Conservation (phyloP, 2,797 vertebrate species). For the Acridotheres tristis region DNA sequence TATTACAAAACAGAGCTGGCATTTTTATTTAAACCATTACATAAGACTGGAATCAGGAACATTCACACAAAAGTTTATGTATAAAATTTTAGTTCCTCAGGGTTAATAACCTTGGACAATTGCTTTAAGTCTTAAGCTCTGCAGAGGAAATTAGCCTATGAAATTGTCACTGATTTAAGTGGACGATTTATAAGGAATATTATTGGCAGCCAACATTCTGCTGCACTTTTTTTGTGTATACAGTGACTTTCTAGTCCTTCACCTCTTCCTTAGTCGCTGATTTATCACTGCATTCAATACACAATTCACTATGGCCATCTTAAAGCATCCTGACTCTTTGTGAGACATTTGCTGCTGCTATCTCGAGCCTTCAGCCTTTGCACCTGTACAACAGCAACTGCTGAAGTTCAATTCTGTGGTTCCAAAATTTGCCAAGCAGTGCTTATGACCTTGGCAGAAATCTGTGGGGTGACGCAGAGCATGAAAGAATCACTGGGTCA, state of each 20-base stretch:
- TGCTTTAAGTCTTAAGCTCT: neutral
- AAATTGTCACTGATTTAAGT: neutral
- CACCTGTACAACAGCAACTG: rapidly evolving
- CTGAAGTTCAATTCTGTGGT: rapidly evolving
- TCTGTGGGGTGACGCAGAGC: rapidly evolving
- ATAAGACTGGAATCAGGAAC: neutral
- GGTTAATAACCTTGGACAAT: neutral
- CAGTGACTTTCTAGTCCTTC: neutral
- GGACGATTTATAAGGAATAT: neutral
- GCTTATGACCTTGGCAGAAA: rapidly evolving
- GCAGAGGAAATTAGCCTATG: neutral
- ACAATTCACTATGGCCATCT: neutral
- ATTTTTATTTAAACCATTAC: neutral
- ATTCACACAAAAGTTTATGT: neutral
- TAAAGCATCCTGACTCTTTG: neutral
- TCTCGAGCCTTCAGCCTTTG: neutral
- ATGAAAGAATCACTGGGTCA: rapidly evolving
- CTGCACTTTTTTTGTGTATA: neutral
- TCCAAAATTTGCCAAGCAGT: neutral
- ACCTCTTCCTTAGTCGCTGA: neutral
- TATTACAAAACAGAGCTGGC: neutral
- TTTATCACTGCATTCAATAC: neutral
- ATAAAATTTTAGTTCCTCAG: neutral
- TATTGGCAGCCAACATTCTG: neutral
- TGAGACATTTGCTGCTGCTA: neutral